These are phyloP conservation scores for Drosophila murphyi DNA, from an alignment of 1,140 invertebrate species.

Conservation along the genomic window DNA sequence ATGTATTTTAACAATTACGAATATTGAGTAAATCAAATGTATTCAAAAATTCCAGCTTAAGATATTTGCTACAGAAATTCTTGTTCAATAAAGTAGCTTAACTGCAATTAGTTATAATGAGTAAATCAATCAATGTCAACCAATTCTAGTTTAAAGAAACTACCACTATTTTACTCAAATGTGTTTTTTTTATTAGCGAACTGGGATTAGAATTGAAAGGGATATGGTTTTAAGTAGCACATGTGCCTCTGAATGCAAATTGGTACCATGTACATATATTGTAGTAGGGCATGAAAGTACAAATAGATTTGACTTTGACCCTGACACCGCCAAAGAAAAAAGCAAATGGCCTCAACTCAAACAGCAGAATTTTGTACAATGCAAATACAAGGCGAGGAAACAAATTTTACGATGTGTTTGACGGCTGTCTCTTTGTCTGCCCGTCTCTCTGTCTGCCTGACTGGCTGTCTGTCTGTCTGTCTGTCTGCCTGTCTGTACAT, in stretches of 20 bases:
- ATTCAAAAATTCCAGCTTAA: too few species aligned
- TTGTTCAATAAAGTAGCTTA: too few species aligned
- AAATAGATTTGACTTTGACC: constrained; percentile 79
- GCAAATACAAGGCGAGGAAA: constrained; percentile 79
- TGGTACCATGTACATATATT: constrained; percentile 1
- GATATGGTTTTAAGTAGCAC: constrained; percentile 26
- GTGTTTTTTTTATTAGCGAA: constrained; percentile 36
- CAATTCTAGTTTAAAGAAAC: too few species aligned
- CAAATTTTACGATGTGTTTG: constrained; percentile 82
- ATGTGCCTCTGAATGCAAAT: constrained; percentile 22
- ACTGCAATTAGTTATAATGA: too few species aligned
- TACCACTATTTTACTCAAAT: too few species aligned
- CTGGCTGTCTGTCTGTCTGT: constrained; percentile 38
- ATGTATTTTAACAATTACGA: too few species aligned
- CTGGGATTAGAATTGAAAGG: constrained; percentile 5
- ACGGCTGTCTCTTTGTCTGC: constrained; percentile 60
- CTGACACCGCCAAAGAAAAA: constrained; percentile 60
- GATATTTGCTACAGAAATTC: too few species aligned
- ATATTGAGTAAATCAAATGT: too few species aligned
- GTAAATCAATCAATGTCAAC: too few species aligned
- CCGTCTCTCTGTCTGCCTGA: constrained; percentile 19
- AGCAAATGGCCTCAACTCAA: constrained; percentile 10
- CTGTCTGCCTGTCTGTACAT: constrained; percentile 23
- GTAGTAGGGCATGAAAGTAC: constrained; percentile 64
- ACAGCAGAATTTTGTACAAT: constrained; percentile 62